A percentile compares a stretch with the other conserved stretches of the same genome.
Conservation (phyloP, 2,888 invertebrate genomes). For the Onthophagus sagittarius region DNA sequence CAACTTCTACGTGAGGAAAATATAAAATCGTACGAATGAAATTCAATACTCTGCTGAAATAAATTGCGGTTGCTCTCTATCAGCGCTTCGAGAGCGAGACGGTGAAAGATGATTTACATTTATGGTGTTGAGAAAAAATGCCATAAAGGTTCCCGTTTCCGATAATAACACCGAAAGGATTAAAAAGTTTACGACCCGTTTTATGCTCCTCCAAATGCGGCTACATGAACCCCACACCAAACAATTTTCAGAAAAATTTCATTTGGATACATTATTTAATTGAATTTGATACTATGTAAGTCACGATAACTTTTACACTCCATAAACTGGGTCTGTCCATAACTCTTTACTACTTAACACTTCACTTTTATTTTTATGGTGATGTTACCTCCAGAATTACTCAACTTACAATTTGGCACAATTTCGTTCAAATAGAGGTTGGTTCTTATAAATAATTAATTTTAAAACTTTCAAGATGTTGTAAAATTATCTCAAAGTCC, state of each 20-base stretch:
- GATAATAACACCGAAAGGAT: constrained; percentile 24
- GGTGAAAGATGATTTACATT: constrained; percentile 3
- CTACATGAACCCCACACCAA: not conserved
- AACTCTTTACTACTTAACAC: not conserved
- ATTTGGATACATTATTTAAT: too few relatives aligned
- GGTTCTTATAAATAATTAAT: not conserved
- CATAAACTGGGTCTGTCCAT: not conserved
- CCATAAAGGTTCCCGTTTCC: not conserved
- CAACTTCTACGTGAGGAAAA: too few relatives aligned
- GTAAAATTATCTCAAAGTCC: not conserved
- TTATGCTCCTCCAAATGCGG: constrained; percentile 16
- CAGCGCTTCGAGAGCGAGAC: not conserved
- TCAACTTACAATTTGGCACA: not conserved
- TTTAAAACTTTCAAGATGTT: too few relatives aligned
- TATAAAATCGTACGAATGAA: too few relatives aligned
- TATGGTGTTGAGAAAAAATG: not conserved
- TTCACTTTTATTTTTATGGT: not conserved
- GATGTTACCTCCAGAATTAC: not conserved
- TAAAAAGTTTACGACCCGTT: constrained; percentile 23
- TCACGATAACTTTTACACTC: not conserved
- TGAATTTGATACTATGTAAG: not conserved
- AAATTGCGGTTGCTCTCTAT: too few relatives aligned
- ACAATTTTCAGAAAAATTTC: not conserved
- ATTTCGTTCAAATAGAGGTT: not conserved
- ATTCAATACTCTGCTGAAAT: too few relatives aligned